phyloP scores from a whole-genome alignment of 2,888 invertebrate species.

The Nemotelus nigrinus region DNA sequence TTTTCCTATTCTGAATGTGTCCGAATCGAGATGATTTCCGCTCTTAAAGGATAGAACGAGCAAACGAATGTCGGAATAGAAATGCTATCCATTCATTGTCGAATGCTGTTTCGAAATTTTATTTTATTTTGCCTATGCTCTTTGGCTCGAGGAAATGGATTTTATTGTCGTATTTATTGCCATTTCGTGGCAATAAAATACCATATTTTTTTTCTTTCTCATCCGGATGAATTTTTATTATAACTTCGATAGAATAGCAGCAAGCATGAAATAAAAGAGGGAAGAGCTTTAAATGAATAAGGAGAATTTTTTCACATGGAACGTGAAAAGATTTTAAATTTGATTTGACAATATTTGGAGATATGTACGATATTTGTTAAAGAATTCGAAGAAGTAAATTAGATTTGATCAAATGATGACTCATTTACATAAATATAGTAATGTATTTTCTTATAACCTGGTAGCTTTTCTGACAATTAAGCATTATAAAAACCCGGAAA shows the following conservation, averaged over 20 bases:
- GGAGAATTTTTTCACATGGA: not conserved
- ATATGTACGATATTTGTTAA: no score
- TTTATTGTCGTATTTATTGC: conserved; percentile 51
- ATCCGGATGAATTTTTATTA: conserved; percentile 36
- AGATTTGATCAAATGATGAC: no score
- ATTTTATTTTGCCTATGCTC: not conserved
- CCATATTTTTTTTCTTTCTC: conserved; percentile 48
- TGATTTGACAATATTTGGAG: no score
- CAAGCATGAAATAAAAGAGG: no score
- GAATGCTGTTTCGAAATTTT: not conserved
- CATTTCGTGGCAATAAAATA: conserved; percentile 49
- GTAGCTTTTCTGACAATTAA: no score
- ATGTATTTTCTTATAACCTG: no score
- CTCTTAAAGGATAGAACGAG: not conserved
- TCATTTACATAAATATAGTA: no score
- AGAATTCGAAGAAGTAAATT: no score
- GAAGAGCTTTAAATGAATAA: no score
- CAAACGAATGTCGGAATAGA: not conserved
- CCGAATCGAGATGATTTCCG: not conserved
- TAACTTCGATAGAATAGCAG: conserved; percentile 3
- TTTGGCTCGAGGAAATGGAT: conserved; percentile 22
- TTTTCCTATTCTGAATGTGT: conserved; percentile 20
- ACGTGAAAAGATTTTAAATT: conserved; percentile 1
- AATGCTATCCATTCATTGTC: not conserved
- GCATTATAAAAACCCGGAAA: no score